Evolutionary conservation across 1,140 invertebrate species (phyloP).

Genomic region (Camponotus pennsylvanicus): DNA sequence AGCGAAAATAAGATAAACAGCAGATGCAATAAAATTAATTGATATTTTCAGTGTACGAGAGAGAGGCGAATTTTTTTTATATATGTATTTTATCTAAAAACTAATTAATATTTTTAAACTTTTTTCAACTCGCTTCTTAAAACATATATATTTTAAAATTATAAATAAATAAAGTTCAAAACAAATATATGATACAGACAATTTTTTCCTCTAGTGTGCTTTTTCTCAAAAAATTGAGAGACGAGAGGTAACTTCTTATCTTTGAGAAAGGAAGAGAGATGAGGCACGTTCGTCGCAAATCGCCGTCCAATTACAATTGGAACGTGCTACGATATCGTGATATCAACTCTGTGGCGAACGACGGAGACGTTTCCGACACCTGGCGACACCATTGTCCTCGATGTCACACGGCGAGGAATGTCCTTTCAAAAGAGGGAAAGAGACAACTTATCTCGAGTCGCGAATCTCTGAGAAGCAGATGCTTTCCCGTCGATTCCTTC

Average conservation of each 20-base stretch:
- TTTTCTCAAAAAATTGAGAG: conserved; percentile 16
- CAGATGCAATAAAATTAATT: conserved; percentile 3
- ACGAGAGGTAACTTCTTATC: conserved; percentile 26
- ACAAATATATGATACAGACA: too few relatives aligned
- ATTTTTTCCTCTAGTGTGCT: too few relatives aligned
- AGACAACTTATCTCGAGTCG: conserved; percentile 61
- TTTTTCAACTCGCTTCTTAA: too few relatives aligned
- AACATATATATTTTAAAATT: too few relatives aligned
- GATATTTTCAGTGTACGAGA: neutral
- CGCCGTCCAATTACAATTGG: conserved; percentile 70
- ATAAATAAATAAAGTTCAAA: too few relatives aligned
- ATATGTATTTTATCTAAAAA: too few relatives aligned
- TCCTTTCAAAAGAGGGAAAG: conserved; percentile 37
- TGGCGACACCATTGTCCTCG: conserved; percentile 68
- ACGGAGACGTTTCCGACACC: conserved; percentile 67
- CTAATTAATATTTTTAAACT: too few relatives aligned
- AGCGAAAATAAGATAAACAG: neutral
- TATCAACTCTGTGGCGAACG: conserved; percentile 68
- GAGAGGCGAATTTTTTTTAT: too few relatives aligned
- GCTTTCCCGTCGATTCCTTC: conserved; percentile 39
- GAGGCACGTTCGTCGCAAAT: conserved; percentile 13
- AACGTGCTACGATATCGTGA: conserved; percentile 66
- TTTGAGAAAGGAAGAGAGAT: neutral
- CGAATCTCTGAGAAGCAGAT: conserved; percentile 33
- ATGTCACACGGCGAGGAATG: conserved; percentile 33